Evolutionary conservation across 2,797 vertebrate genomes (phyloP).

Genomic region (Champsocephalus gunnari): DNA sequence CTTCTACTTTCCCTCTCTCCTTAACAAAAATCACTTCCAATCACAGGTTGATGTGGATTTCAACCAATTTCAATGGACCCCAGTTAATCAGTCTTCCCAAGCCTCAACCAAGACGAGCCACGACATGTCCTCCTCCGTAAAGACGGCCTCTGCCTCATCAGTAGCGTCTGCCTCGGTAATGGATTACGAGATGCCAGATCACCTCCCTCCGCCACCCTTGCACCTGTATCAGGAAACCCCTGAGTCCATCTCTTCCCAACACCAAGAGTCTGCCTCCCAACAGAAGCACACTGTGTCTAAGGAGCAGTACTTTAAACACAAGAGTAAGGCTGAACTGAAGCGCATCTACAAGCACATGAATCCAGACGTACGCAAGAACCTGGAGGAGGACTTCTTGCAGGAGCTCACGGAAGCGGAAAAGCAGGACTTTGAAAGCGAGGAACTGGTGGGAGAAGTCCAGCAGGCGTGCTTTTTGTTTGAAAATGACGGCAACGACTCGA

Average conservation of each 20-base stretch:
- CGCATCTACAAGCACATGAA: constrained; percentile 91
- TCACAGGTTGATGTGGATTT: constrained; percentile 87
- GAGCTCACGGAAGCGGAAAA: constrained; percentile 85
- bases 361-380: constrained; percentile 88
- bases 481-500: constrained; percentile 82
- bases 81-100: constrained; percentile 80
- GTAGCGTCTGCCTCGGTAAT: constrained; percentile 59
- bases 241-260: constrained; percentile 78
- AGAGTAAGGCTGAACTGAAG: constrained; percentile 89
- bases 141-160: constrained; percentile 25
- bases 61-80: constrained; percentile 87
- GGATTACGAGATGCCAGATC: constrained; percentile 75
- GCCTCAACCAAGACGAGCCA: constrained; percentile 73
- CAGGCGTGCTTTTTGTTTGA: constrained; percentile 88
- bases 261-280: constrained; percentile 59
- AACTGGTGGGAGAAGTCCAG: constrained; percentile 83
- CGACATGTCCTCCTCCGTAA: constrained; percentile 70
- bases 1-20: constrained; percentile 65
- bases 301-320: constrained; percentile 88
- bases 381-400: constrained; percentile 87
- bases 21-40: constrained; percentile 43
- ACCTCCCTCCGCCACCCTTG: constrained; percentile 81
- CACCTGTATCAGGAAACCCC: constrained; percentile 77
- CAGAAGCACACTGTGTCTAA: constrained; percentile 74
- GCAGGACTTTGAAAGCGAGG: constrained; percentile 72